phyloP scores from a whole-genome alignment of 2,113 vertebrate species.

The human region GRCh38 chr2:172373001-172373500 shows the following conservation, averaged over 20 bases:
- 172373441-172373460: not conserved
- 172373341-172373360: not conserved
- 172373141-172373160: not conserved
- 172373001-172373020: not conserved
- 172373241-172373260: not conserved
- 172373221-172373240: not conserved
- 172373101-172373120: not conserved
- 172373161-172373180: not conserved
- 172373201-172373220: not conserved
- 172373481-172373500: not conserved
- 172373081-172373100: not conserved
- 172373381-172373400: not conserved
- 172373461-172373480: not conserved
- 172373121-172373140: not conserved
- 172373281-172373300: not conserved
- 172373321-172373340: not conserved
- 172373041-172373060: conserved; percentile 15
- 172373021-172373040: conserved; percentile 4
- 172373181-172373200: not conserved
- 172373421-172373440: not conserved
- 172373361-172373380: not conserved
- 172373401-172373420: not conserved
- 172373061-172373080: not conserved
- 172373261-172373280: not conserved
- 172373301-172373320: not conserved